Percentiles rank a stretch among this genome's conserved stretches.
Evolutionary conservation across 2,797 vertebrate species (phyloP).

Genomic region (Synanceia verrucosa): DNA sequence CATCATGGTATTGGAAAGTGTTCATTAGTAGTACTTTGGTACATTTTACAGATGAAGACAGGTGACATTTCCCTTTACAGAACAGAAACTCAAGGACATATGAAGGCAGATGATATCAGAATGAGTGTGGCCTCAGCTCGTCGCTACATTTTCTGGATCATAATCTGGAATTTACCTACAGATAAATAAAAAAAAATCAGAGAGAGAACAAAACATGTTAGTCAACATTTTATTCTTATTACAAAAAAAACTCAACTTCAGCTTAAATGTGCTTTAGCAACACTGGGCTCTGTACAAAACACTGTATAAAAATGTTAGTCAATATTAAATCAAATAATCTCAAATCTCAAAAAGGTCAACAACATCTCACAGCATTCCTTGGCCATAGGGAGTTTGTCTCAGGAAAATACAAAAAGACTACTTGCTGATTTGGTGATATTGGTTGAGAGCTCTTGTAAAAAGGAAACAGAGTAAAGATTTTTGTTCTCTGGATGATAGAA

Average conservation of each 20-base stretch:
- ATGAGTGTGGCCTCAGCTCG: constrained; percentile 4
- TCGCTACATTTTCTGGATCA: constrained; percentile 81
- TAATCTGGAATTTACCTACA: constrained; percentile 84
- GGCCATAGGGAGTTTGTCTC: background rate
- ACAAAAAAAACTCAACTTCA: background rate
- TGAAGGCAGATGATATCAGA: constrained; percentile 12
- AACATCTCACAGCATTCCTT: background rate
- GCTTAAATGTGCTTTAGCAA: background rate
- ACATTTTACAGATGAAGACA: background rate
- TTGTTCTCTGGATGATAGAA: background rate
- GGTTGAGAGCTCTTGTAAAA: background rate
- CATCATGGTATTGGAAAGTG: background rate
- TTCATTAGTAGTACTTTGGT: too few species aligned
- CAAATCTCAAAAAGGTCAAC: background rate
- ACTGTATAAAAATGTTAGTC: background rate
- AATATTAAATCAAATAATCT: too few species aligned
- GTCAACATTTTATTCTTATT: background rate
- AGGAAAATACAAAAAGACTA: background rate
- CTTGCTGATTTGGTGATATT: background rate
- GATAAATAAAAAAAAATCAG: constrained; percentile 23
- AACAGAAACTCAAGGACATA: background rate
- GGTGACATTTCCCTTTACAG: background rate
- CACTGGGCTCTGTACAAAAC: background rate
- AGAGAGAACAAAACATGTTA: background rate
- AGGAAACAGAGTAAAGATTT: background rate